These are phyloP conservation scores for Saimiri boliviensis DNA, from an alignment of 2,113 vertebrate genomes.

Conservation along the genomic window DNA sequence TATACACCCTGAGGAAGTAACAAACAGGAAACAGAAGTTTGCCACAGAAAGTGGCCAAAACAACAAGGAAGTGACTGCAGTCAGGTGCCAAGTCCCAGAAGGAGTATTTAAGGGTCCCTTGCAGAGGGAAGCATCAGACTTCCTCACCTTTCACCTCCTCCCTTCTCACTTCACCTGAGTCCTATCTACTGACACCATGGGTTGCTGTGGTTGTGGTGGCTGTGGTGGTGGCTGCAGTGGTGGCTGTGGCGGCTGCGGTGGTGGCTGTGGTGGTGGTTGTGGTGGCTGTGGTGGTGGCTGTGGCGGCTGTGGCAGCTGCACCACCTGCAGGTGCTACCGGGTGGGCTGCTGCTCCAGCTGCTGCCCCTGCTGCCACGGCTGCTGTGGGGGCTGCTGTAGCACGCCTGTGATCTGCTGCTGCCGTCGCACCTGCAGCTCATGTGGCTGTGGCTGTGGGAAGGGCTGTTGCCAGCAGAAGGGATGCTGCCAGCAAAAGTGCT, in stretches of 20 bases:
- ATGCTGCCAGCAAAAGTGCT: neutral
- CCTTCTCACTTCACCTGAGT: neutral
- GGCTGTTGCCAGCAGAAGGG: neutral
- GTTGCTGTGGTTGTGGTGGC: neutral
- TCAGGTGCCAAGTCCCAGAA: neutral
- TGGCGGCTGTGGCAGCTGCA: neutral
- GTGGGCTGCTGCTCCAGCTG: neutral
- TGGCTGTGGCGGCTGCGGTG: accelerated
- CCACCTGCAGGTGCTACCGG: neutral
- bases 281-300: neutral
- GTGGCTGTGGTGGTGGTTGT: accelerated
- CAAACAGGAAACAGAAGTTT: neutral
- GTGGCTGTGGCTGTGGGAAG: neutral
- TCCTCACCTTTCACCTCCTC: neutral
- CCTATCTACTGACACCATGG: neutral
- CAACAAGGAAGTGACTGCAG: neutral
- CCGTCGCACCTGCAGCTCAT: neutral
- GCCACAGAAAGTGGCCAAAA: neutral
- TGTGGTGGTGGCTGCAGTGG: accelerated
- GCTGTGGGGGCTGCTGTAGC: neutral
- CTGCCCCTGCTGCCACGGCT: neutral
- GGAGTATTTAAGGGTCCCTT: neutral
- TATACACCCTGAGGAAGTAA: neutral
- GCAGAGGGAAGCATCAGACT: neutral
- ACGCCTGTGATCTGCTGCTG: neutral